Evolutionary conservation across 2,888 invertebrate species (phyloP).

Genomic region (Ecliptopera silaceata): DNA sequence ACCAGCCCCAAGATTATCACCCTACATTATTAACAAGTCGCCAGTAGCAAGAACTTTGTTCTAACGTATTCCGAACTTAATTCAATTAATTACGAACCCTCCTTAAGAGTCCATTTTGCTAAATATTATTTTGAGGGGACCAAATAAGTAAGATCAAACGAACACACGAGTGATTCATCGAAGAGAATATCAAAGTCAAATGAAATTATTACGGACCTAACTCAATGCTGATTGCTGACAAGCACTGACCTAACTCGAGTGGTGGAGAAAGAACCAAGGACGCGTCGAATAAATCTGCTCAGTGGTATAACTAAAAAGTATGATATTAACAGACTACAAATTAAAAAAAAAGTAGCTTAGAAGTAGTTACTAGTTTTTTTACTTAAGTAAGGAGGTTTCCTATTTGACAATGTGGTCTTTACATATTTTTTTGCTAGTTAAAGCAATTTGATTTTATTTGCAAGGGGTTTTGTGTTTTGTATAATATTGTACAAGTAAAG

Average conservation of each 20-base stretch:
- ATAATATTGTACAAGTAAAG: no score
- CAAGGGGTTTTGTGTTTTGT: no score
- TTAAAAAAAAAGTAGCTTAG: no score
- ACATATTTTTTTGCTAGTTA: no score
- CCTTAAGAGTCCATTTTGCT: conserved; percentile 66
- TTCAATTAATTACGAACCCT: conserved; percentile 79
- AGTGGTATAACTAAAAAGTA: no score
- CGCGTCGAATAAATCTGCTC: no score
- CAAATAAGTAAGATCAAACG: conserved; percentile 69
- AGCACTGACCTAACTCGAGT: background rate
- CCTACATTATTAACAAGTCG: conserved; percentile 74
- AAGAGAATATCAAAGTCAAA: conserved; percentile 49
- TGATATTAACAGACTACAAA: background rate
- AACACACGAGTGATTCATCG: conserved; percentile 46
- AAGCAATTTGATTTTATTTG: no score
- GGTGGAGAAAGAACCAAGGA: background rate
- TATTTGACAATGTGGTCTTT: no score
- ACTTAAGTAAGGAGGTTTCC: no score
- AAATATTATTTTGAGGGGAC: conserved; percentile 75
- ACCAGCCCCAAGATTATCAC: conserved; percentile 62
- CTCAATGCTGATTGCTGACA: background rate
- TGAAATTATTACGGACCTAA: conserved; percentile 42
- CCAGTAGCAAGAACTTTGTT: conserved; percentile 74
- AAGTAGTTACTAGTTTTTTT: no score
- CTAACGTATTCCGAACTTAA: conserved; percentile 78